Conservation (phyloP, 2,888 invertebrate species). For the Zeuzera pyrina region DNA sequence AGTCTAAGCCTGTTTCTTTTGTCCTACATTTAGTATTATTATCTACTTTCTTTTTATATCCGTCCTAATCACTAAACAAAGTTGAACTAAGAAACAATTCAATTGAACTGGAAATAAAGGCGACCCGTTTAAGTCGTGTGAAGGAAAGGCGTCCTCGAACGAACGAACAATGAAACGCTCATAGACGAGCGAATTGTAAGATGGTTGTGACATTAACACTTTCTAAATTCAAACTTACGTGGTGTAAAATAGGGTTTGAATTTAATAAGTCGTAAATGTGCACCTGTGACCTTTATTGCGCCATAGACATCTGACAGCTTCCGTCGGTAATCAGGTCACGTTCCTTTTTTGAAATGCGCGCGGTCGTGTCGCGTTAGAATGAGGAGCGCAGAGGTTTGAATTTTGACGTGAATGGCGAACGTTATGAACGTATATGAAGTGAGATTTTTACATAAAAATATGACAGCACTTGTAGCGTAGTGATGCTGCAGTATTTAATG, state of each 20-base stretch:
- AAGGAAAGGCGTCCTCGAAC: conserved; percentile 38
- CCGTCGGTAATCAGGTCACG: conserved; percentile 69
- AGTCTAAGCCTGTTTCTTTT: no score
- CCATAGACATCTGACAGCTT: conserved; percentile 54
- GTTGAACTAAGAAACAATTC: conserved; percentile 13
- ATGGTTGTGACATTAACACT: no score
- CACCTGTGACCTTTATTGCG: conserved; percentile 43
- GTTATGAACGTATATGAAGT: conserved; percentile 5
- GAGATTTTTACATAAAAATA: no score
- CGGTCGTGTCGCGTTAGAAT: conserved; percentile 32
- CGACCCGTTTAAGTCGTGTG: conserved; percentile 34
- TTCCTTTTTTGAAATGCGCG: conserved; percentile 63
- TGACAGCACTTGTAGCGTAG: no score
- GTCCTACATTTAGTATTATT: no score
- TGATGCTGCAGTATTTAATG: no score
- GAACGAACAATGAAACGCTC: conserved; percentile 45
- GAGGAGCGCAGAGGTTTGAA: conserved; percentile 15
- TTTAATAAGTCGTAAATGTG: no score
- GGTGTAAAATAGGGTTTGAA: no score
- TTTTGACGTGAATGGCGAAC: conserved; percentile 18
- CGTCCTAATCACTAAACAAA: no score
- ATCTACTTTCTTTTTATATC: no score
- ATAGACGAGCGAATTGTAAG: conserved; percentile 31
- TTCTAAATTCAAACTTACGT: no score
- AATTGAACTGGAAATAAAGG: conserved; percentile 20